Conservation (phyloP, 2,113 vertebrate genomes). For the Muscicapa adusta region DNA sequence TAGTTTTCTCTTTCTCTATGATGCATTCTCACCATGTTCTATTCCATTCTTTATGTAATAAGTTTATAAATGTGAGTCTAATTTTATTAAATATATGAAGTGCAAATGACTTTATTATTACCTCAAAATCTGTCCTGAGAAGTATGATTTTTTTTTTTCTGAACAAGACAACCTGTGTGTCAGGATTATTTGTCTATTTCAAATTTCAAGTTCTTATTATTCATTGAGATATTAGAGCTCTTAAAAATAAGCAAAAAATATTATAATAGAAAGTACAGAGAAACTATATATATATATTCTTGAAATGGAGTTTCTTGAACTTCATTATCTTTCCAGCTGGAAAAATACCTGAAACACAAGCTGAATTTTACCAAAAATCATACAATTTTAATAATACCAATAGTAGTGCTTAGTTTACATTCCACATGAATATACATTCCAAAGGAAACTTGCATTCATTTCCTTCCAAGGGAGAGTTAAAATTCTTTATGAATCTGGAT, state of each 20-base stretch:
- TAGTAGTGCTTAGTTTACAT: neutral
- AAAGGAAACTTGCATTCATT: neutral
- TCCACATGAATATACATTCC: neutral
- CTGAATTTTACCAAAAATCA: neutral
- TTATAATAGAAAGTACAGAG: neutral
- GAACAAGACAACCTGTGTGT: neutral
- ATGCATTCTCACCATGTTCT: neutral
- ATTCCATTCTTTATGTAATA: neutral
- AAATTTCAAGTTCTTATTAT: neutral
- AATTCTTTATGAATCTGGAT: constrained; percentile 1
- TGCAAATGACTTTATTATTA: neutral
- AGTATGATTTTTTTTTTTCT: neutral
- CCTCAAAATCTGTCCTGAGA: neutral
- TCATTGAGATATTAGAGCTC: neutral
- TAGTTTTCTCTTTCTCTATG: neutral
- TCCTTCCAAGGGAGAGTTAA: neutral
- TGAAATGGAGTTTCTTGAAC: neutral
- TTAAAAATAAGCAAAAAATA: neutral
- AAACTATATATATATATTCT: neutral
- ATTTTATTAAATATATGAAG: neutral
- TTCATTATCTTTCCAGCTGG: neutral
- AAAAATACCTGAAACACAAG: neutral
- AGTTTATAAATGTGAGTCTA: neutral
- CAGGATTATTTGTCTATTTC: neutral
- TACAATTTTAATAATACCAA: neutral